Evolutionary conservation across 2,797 vertebrate genomes (phyloP).

Genomic region (Taeniopygia guttata): DNA sequence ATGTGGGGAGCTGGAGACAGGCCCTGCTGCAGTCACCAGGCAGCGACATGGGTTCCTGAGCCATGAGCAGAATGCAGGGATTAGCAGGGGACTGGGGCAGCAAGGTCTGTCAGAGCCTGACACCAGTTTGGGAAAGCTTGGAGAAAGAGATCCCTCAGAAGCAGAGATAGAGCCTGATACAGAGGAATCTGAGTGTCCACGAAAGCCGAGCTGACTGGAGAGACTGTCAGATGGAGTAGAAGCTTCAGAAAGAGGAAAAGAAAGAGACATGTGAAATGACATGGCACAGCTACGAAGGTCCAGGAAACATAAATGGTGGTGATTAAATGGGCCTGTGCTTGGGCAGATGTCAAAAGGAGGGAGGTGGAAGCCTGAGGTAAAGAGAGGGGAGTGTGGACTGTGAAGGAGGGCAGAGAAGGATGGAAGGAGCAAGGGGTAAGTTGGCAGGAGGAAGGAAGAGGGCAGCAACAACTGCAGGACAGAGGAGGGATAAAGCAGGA

Average conservation of each 20-base stretch:
- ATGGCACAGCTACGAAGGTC: not conserved
- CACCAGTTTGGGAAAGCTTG: not conserved
- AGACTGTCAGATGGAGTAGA: not conserved
- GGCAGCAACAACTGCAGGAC: fast-evolving
- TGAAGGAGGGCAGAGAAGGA: not conserved
- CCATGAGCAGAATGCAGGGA: fast-evolving
- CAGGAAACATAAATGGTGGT: not conserved
- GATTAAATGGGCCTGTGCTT: not conserved
- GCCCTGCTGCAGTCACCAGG: not conserved
- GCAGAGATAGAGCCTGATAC: not conserved
- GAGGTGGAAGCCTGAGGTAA: not conserved
- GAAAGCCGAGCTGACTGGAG: not conserved
- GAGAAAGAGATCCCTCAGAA: not conserved
- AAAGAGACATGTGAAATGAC: not conserved
- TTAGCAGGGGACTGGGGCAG: not conserved
- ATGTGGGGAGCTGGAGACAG: not conserved
- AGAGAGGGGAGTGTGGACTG: not conserved
- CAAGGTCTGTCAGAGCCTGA: not conserved
- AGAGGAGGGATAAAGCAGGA: not conserved
- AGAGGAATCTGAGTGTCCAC: not conserved
- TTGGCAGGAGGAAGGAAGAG: not conserved
- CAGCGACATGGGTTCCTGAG: not conserved
- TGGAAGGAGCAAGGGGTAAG: not conserved
- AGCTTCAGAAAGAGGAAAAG: not conserved
- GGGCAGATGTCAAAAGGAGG: not conserved